Evolutionary conservation across 2,113 vertebrate genomes (phyloP).

Genomic region (Chaetorhynchus papuensis): DNA sequence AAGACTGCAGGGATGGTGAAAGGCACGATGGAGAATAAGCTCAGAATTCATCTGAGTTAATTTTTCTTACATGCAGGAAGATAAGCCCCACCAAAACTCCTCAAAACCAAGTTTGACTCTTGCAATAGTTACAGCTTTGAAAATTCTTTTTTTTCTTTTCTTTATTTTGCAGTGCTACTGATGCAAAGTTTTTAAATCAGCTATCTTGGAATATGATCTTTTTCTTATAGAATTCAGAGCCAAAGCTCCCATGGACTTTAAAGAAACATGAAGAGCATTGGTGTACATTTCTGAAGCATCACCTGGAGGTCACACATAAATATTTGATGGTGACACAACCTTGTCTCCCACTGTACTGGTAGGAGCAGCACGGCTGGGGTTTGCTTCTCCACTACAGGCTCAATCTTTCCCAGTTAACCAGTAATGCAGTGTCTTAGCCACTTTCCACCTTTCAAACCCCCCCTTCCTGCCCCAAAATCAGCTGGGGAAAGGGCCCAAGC

Average conservation of each 20-base stretch:
- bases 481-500: background rate
- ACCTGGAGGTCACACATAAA: slow-evolving; percentile 1
- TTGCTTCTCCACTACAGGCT: background rate
- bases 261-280: background rate
- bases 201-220: background rate
- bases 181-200: background rate
- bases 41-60: background rate
- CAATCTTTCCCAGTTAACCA: background rate
- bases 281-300: background rate
- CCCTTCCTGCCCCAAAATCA: background rate
- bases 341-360: background rate
- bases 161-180: background rate
- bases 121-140: background rate
- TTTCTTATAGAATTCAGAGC: background rate
- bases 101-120: background rate
- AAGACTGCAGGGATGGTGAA: background rate
- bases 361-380: background rate
- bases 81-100: background rate
- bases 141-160: background rate
- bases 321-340: background rate
- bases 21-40: background rate
- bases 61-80: background rate
- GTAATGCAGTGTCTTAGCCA: background rate
- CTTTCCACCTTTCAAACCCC: background rate
- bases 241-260: background rate